A percentile compares a stretch with the other conserved stretches of the same genome.
These are phyloP conservation scores for Magallana gigas DNA, from an alignment of 1,140 invertebrate species.

Conservation along the genomic window DNA sequence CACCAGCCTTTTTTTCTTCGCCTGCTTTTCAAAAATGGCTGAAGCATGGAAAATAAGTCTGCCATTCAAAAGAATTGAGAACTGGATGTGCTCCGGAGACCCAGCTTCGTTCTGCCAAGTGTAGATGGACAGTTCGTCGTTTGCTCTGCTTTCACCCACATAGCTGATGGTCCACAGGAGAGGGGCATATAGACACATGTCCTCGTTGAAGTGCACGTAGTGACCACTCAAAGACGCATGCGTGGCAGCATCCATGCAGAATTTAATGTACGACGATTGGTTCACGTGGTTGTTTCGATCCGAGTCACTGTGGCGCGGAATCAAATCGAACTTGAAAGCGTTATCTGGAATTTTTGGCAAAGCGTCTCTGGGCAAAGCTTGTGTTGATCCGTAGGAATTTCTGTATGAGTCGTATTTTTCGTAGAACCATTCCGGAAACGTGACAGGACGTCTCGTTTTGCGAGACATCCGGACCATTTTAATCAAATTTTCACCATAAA, in stretches of 20 bases:
- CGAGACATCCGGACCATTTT: slow-evolving; percentile 49
- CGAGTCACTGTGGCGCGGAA: slow-evolving; percentile 33
- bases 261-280: slow-evolving; percentile 43
- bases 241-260: slow-evolving; percentile 48
- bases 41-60: slow-evolving; percentile 35
- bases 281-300: slow-evolving; percentile 50
- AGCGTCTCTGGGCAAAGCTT: background rate
- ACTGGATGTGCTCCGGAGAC: slow-evolving; percentile 10
- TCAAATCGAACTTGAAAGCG: slow-evolving; percentile 6
- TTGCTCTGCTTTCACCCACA: slow-evolving; percentile 35
- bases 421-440: slow-evolving; percentile 49
- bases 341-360: slow-evolving; percentile 29
- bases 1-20: too few species aligned
- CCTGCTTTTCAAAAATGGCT: background rate
- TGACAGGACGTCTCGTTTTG: slow-evolving; percentile 40
- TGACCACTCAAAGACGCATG: slow-evolving; percentile 22
- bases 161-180: slow-evolving; percentile 29
- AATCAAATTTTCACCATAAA: slow-evolving; percentile 36
- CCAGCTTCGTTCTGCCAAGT: slow-evolving; percentile 42
- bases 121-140: slow-evolving; percentile 31
- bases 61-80: slow-evolving; percentile 22
- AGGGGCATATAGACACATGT: slow-evolving; percentile 46
- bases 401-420: slow-evolving; percentile 26
- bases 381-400: background rate
- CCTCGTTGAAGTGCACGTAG: slow-evolving; percentile 40